A percentile compares a stretch with the other conserved stretches of the same genome.
These are phyloP conservation scores for Proales similis DNA, from an alignment of 1,140 invertebrate species.

Conservation along the genomic window DNA sequence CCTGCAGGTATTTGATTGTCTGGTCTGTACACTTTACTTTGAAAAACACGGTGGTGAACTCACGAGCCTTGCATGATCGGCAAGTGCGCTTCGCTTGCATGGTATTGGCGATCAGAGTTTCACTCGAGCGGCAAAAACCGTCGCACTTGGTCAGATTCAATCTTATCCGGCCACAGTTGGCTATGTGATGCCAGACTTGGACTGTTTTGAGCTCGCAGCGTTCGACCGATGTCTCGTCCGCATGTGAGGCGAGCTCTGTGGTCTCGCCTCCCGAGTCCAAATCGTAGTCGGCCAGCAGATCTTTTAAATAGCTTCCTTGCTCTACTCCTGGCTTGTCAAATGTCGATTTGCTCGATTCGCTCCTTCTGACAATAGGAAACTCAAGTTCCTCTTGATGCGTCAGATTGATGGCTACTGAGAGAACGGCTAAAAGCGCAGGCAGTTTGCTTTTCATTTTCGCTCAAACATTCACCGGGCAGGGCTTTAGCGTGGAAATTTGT, in stretches of 20 bases:
- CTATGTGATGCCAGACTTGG: constrained; percentile 4
- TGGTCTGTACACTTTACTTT: constrained; percentile 24
- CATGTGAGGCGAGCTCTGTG: neutral
- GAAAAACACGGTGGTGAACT: constrained; percentile 18
- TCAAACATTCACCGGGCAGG: too few relatives aligned
- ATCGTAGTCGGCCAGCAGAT: constrained; percentile 17
- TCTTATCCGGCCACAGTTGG: constrained; percentile 29
- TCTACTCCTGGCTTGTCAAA: neutral
- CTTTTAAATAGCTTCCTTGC: constrained; percentile 19
- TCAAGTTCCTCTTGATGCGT: too few relatives aligned
- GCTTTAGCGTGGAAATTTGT: too few relatives aligned
- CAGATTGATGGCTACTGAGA: too few relatives aligned
- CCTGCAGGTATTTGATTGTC: neutral
- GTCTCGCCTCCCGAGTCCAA: neutral
- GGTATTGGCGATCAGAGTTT: constrained; percentile 14
- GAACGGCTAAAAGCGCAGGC: too few relatives aligned
- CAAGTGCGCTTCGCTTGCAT: constrained; percentile 15
- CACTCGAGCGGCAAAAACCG: constrained; percentile 28
- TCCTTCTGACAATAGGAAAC: too few relatives aligned
- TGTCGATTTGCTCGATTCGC: neutral
- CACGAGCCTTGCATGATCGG: constrained; percentile 29
- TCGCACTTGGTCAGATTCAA: constrained; percentile 17
- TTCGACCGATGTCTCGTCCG: too few relatives aligned
- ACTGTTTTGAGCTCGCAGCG: constrained; percentile 14
- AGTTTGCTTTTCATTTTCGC: too few relatives aligned